Base-by-base conservation (phyloP, 2,888 invertebrate species). In the Campoletis raptor region DNA sequence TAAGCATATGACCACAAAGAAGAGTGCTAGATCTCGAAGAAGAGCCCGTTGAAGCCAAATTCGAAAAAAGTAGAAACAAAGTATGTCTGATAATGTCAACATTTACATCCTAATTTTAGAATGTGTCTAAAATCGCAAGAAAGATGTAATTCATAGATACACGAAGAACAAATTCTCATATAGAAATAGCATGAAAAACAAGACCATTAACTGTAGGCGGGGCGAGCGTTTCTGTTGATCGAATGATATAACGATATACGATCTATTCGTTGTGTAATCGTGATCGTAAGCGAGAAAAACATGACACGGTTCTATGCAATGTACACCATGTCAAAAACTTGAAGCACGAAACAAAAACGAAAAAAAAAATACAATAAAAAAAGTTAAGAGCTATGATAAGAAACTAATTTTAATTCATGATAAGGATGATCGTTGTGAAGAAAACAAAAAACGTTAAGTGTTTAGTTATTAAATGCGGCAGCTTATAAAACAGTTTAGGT, bases 261-360 rank as follows among this genome's bases (percentile, higher is more conserved):
- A 81, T 64, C 36, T 61, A 66, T 52, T 36, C 24, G 48, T 81
- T 81, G 64, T 54, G 81, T 54, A 54, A 81, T 52, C 18, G 73
- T 48, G 1, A 64, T 61, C 48, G 36, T n/a, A 72, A 30, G 64
- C 66, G 52, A 73, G 66, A 40, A 73, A 80, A 70, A 37, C 48
- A 61, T 36, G 80, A 15, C 57, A 21, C 57, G 48, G 36, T 72
- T 61, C 37, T 18, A 7, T 45, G 48, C 18, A 7, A 54, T 0
- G 0, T 8, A n/a, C 8, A 37, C n/a, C 7, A 74, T 4, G 3
- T 67, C 6, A 4, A 61, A 74, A 61, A 74, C 18, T 69, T 30
- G 8, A 15, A 64, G 18, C 42, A 24, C 10, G 42, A 64, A 67
- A 48, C 12, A 40, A 40, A 30, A 21, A 66, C 15, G 48, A 69